Conservation (phyloP, 1,140 invertebrate species). For the Panagrolaimus sp. region DNA sequence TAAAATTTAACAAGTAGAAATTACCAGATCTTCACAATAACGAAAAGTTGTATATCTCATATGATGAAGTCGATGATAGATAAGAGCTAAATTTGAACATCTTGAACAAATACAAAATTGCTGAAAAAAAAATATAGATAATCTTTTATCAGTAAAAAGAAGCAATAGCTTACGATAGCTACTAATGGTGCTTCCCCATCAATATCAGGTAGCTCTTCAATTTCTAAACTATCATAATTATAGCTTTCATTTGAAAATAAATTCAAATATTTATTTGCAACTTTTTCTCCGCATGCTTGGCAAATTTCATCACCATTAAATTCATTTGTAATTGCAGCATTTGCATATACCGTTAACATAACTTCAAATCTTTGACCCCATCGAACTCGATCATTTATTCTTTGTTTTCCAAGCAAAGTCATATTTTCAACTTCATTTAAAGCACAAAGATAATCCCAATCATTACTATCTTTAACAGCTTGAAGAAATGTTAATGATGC, state of each 20-base stretch:
- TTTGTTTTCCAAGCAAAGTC: conserved; percentile 22
- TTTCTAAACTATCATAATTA: conserved; percentile 24
- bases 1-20: no score
- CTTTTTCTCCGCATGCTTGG: conserved; percentile 15
- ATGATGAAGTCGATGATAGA: conserved; percentile 30
- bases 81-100: conserved; percentile 19
- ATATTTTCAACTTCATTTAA: conserved; percentile 27
- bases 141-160: neutral
- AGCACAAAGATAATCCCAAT: conserved; percentile 30
- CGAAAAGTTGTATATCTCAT: conserved; percentile 23
- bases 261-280: conserved; percentile 18
- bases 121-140: neutral
- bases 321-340: neutral
- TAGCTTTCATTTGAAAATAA: conserved; percentile 26
- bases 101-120: conserved; percentile 3
- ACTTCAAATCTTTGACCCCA: conserved; percentile 20
- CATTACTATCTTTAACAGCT: conserved; percentile 26
- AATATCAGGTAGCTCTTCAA: neutral
- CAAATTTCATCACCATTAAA: conserved; percentile 14
- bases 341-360: conserved; percentile 21
- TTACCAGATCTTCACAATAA: conserved; percentile 31
- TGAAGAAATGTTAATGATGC: conserved; percentile 24
- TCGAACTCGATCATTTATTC: conserved; percentile 15
- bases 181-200: conserved; percentile 19
- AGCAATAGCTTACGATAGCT: conserved; percentile 22